Percentiles rank a stretch among this genome's conserved stretches.
phyloP scores from a whole-genome alignment of 2,113 vertebrate species.

The Carassius carassius region DNA sequence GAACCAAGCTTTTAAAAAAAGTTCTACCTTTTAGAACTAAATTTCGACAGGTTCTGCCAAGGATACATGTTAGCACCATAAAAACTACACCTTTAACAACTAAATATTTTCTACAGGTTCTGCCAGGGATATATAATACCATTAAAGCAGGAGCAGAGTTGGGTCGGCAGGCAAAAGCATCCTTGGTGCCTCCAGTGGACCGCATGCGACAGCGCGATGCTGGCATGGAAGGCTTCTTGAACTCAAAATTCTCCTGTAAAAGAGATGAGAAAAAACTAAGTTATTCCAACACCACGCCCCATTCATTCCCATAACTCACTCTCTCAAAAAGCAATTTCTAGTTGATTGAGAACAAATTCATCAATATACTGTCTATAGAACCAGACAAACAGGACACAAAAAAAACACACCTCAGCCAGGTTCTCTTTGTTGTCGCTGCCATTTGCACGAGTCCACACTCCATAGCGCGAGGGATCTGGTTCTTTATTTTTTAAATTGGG shows the following conservation, averaged over 20 bases:
- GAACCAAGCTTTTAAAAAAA: not conserved
- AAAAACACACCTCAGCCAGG: constrained; percentile 72
- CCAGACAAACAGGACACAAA: not conserved
- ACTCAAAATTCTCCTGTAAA: constrained; percentile 87
- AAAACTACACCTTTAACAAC: not conserved
- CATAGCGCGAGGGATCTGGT: constrained; percentile 71
- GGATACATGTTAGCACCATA: no score
- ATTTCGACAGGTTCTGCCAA: not conserved
- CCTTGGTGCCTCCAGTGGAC: constrained; percentile 68
- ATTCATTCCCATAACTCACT: no score
- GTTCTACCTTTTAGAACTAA: not conserved
- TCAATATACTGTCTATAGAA: not conserved
- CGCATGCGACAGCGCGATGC: constrained; percentile 71
- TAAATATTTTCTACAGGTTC: not conserved
- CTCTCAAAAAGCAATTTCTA: not conserved
- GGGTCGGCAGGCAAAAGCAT: constrained; percentile 75
- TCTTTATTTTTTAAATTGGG: constrained; percentile 83
- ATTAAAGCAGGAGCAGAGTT: constrained; percentile 80
- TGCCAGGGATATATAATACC: constrained; percentile 56
- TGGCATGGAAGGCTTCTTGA: constrained; percentile 90
- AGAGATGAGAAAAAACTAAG: not conserved
- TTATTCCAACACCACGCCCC: not conserved
- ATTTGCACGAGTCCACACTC: constrained; percentile 72
- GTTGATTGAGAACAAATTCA: not conserved
- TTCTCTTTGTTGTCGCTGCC: constrained; percentile 85